Conservation (phyloP, 2,888 invertebrate genomes). For the Xestia ashworthii region DNA sequence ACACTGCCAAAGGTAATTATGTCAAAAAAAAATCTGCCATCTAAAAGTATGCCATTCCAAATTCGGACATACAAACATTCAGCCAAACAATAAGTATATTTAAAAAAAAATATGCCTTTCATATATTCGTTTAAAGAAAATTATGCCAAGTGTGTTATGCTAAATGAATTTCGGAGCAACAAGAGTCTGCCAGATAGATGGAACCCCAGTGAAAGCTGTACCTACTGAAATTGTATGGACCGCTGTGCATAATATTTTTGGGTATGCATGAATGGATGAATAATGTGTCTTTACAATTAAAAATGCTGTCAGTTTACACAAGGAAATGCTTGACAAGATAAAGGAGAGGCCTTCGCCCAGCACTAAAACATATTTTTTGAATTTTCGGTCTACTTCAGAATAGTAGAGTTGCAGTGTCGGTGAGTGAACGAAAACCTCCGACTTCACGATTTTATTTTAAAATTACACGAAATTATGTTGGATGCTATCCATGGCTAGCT, state of each 20-base stretch:
- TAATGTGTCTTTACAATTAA: background rate
- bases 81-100: too few relatives aligned
- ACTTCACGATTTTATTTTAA: background rate
- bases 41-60: too few relatives aligned
- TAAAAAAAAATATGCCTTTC: too few relatives aligned
- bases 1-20: too few relatives aligned
- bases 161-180: too few relatives aligned
- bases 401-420: background rate
- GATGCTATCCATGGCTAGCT: background rate
- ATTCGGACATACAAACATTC: too few relatives aligned
- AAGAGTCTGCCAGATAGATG: too few relatives aligned
- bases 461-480: background rate
- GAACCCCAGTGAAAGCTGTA: constrained; percentile 63
- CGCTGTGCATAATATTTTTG: background rate
- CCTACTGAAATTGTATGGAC: constrained; percentile 45
- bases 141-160: too few relatives aligned
- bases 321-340: background rate
- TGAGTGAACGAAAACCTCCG: background rate
- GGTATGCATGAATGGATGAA: background rate
- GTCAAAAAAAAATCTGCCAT: too few relatives aligned
- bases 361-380: background rate
- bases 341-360: background rate
- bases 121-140: too few relatives aligned
- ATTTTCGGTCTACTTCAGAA: background rate
- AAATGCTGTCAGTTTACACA: background rate